These are phyloP conservation scores for Riparia riparia DNA, from an alignment of 2,113 vertebrate species.

Conservation along the genomic window DNA sequence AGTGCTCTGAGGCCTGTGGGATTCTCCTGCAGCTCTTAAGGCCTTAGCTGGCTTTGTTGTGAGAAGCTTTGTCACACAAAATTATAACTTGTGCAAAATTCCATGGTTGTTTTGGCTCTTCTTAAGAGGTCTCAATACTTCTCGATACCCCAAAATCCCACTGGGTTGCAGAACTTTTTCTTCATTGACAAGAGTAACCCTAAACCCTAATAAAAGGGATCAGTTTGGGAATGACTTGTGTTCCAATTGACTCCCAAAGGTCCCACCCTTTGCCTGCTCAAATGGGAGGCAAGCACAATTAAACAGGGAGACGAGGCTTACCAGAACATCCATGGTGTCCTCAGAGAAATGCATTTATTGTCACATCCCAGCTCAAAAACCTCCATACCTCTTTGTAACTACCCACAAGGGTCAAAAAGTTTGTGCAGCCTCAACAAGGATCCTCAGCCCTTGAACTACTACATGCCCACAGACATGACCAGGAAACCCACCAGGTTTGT, in stretches of 20 bases:
- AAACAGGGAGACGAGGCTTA: neutral
- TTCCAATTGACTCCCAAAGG: neutral
- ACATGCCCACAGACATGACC: accelerated
- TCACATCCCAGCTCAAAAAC: neutral
- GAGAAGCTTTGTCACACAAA: neutral
- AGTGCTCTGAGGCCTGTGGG: neutral
- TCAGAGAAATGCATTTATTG: neutral
- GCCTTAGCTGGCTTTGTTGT: neutral
- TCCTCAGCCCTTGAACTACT: neutral
- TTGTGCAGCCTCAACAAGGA: neutral
- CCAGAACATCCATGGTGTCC: neutral
- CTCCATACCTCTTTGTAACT: neutral
- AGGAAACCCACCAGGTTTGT: neutral
- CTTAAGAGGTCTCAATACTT: neutral
- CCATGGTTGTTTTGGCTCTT: neutral
- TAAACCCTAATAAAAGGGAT: neutral
- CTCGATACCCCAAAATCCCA: neutral
- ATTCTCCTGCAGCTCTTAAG: neutral
- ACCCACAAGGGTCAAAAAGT: neutral
- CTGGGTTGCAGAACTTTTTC: neutral
- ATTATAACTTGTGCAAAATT: neutral
- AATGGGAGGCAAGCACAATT: neutral
- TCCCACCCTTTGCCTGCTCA: neutral
- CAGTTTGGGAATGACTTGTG: neutral
- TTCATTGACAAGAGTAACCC: neutral